Conservation (phyloP, 2,797 vertebrate species). For the Kryptolebias ocellatus region DNA sequence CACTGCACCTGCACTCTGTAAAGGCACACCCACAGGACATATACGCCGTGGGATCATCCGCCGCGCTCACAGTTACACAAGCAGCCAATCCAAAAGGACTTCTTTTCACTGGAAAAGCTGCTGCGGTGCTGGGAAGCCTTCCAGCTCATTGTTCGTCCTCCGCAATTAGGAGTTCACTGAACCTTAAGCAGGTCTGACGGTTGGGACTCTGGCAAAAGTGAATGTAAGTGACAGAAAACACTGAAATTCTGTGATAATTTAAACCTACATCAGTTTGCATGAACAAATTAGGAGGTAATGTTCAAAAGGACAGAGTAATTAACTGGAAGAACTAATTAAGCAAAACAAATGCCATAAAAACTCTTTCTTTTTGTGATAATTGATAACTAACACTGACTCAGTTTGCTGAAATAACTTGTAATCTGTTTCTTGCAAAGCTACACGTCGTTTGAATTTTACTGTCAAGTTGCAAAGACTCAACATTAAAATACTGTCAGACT, state of each 20-base stretch:
- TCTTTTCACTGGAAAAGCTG: not conserved
- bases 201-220: too few relatives aligned
- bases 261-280: too few relatives aligned
- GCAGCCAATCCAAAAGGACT: not conserved
- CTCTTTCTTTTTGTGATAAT: not conserved
- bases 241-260: too few relatives aligned
- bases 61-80: not conserved
- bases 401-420: not conserved
- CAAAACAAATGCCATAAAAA: not conserved
- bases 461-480: too few relatives aligned
- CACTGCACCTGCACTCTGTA: constrained; percentile 33
- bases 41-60: constrained; percentile 1
- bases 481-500: too few relatives aligned
- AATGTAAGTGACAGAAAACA: too few relatives aligned
- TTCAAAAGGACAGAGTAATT: not conserved
- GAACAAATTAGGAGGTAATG: too few relatives aligned
- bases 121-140: not conserved
- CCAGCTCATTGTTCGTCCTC: not conserved
- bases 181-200: too few relatives aligned
- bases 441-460: too few relatives aligned
- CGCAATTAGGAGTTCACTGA: too few relatives aligned
- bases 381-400: not conserved
- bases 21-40: constrained; percentile 29
- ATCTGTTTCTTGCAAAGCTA: not conserved
- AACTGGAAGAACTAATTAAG: not conserved